Percentiles rank a stretch among this genome's conserved stretches.
Evolutionary conservation across 2,888 invertebrate genomes (phyloP).

Genomic region (Holacanthella duospinosa): DNA sequence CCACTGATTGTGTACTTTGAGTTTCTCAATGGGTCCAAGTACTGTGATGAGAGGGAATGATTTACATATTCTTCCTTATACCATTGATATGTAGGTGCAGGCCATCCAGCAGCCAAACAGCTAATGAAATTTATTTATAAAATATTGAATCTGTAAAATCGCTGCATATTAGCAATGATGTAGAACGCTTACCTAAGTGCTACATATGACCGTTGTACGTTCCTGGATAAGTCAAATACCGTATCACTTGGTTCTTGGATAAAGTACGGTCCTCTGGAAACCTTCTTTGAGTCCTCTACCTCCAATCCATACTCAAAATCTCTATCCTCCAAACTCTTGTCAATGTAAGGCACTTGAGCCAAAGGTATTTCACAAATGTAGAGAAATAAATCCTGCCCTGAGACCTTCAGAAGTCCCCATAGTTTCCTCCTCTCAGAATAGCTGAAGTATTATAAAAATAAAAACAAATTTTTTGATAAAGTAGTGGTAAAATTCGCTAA

Average conservation of each 20-base stretch:
- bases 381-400: conserved; percentile 62
- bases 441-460: conserved; percentile 37
- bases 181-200: conserved; percentile 49
- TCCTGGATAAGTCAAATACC: conserved; percentile 68
- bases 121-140: conserved; percentile 43
- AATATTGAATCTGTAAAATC: background rate
- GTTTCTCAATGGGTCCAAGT: conserved; percentile 66
- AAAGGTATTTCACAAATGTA: conserved; percentile 83
- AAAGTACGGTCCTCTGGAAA: conserved; percentile 82
- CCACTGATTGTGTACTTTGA: conserved; percentile 75
- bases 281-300: conserved; percentile 63
- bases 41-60: conserved; percentile 57
- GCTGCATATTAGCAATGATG: background rate
- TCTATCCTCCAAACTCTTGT: conserved; percentile 55
- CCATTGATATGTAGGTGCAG: conserved; percentile 82
- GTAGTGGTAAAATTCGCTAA: background rate
- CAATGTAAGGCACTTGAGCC: conserved; percentile 57
- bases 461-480: conserved; percentile 1
- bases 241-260: conserved; percentile 70
- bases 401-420: conserved; percentile 75
- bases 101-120: conserved; percentile 76
- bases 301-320: conserved; percentile 77
- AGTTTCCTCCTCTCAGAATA: conserved; percentile 56
- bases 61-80: conserved; percentile 76
- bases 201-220: conserved; percentile 60